Base-by-base conservation (phyloP, 2,888 invertebrate genomes). In the Trichopoda pennipes region DNA sequence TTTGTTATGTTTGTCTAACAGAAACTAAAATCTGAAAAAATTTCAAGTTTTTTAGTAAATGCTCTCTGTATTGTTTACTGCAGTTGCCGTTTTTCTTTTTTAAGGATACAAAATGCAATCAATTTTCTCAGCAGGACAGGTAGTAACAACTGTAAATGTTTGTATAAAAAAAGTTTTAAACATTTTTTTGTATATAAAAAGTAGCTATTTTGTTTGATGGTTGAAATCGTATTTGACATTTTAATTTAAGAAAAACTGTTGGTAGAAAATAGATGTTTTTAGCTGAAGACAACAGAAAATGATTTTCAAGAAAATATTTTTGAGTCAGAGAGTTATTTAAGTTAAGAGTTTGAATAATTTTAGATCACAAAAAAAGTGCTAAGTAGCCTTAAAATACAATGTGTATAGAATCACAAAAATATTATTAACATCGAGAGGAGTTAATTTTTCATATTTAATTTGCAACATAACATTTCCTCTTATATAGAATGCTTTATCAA, bases 41-140 rank as follows among this genome's bases (percentile, higher is more conserved):
- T 61, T 63, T 21, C 56, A 74, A 73, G 55, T 66, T 58, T 79
- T 68, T 60, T 55, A 35, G 47, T 63, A 55, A 58, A 23, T 58
- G 42, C 44, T 70, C 70, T 76, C 53, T 49, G 42, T 56, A 63
- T 49, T 77, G 74, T 66, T 72, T 35, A 19, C 23, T 70, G 75
- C 72, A 82, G 60, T 82, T 78, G 69, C 21, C 38, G 53, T 47
- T 23, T 14, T 70, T 14, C n/a, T 42, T 53, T 66, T 61, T 58
- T 38, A 53, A 70, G 66, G 76, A 66, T 75, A 80, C 76, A 77
- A 83, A 83, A 83, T 83, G 83, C 83, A 83, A 83, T 83, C 83
- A 83, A 83, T 83, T 80, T 76, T 80, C 83, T 19, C 83, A 83
- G 83, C 83, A 80, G 83, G 83, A 83, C 76, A 83, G 83, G 80